Conservation (phyloP, 2,888 invertebrate genomes). For the Dolichopus griseipennis region DNA sequence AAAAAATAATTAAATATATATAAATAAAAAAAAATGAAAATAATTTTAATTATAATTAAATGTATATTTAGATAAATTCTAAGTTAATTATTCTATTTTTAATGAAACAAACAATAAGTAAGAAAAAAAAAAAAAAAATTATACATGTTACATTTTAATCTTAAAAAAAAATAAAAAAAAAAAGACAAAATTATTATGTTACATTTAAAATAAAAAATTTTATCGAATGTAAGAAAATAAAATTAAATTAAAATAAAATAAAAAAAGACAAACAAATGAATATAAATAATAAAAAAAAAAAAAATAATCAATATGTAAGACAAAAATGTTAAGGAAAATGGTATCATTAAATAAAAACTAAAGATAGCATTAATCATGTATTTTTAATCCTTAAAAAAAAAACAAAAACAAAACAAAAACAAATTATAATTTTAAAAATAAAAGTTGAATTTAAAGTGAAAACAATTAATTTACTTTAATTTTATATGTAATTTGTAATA, state of each 20-base stretch:
- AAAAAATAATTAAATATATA: too few species aligned
- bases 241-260: too few species aligned
- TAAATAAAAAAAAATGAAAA: neutral
- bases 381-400: neutral
- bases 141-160: neutral
- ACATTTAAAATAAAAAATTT: neutral
- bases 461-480: neutral
- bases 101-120: neutral
- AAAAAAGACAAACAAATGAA: too few species aligned
- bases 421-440: slow-evolving; percentile 5
- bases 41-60: neutral
- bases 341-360: neutral
- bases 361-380: neutral
- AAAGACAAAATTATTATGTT: neutral
- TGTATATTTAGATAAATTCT: slow-evolving; percentile 1
- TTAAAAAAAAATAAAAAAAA: neutral
- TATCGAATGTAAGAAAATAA: too few species aligned
- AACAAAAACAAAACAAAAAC: too few species aligned
- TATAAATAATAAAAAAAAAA: neutral
- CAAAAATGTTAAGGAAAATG: neutral
- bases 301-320: neutral
- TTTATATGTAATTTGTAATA: too few species aligned
- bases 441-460: slow-evolving; percentile 3
- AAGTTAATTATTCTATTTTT: slow-evolving; percentile 6
- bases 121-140: neutral